phyloP scores from a whole-genome alignment of 1,140 invertebrate species.

The Drosophila parabipectinata region DNA sequence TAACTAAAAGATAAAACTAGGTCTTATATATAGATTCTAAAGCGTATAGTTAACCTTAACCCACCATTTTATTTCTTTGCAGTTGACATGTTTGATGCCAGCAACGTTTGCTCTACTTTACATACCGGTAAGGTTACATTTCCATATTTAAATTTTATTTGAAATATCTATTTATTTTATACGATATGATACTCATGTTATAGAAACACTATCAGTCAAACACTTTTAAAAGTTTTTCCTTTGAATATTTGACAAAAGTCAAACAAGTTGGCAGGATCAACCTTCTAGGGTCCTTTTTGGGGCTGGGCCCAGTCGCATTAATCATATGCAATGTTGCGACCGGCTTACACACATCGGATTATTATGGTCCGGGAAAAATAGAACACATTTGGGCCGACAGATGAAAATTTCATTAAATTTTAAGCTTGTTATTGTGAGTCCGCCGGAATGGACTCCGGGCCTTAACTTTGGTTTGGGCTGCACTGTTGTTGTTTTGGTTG shows the following conservation, averaged over 20 bases:
- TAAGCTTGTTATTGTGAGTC: constrained; percentile 50
- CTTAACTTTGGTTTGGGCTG: neutral
- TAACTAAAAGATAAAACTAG: too few relatives aligned
- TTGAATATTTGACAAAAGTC: constrained; percentile 60
- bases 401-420: constrained; percentile 74
- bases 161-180: neutral
- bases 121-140: constrained; percentile 56
- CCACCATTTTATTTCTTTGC: constrained; percentile 20
- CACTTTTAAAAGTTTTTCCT: constrained; percentile 25
- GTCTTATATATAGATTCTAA: too few relatives aligned
- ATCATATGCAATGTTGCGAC: constrained; percentile 68
- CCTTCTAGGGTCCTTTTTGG: neutral
- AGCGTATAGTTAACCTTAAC: too few relatives aligned
- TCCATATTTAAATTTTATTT: constrained; percentile 18
- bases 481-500: constrained; percentile 10
- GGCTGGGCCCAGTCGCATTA: constrained; percentile 45
- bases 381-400: constrained; percentile 14
- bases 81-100: constrained; percentile 70
- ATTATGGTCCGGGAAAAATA: constrained; percentile 27
- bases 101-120: constrained; percentile 35
- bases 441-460: neutral
- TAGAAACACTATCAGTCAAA: neutral
- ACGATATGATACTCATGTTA: neutral
- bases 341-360: constrained; percentile 18
- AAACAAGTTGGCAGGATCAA: constrained; percentile 59